Conservation (phyloP, 2,888 invertebrate genomes). For the Serripes groenlandicus region DNA sequence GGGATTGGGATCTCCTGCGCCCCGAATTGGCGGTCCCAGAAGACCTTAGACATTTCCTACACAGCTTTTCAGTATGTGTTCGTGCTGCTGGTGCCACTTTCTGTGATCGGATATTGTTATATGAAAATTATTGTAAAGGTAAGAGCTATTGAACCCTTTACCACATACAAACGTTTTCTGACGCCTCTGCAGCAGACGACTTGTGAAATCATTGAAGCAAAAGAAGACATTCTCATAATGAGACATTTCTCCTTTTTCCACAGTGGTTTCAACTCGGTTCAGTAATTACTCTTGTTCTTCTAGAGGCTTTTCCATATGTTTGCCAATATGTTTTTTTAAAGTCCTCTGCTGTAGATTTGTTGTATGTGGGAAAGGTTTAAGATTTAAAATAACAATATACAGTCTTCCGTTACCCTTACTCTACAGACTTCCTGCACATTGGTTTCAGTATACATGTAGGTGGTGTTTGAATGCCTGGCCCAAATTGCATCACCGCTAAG, state of each 20-base stretch:
- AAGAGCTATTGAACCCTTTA: background rate
- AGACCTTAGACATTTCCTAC: conserved; percentile 20
- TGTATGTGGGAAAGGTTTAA: too few relatives aligned
- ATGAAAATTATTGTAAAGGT: conserved; percentile 45
- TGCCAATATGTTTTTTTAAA: too few relatives aligned
- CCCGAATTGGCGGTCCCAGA: conserved; percentile 47
- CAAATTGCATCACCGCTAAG: too few relatives aligned
- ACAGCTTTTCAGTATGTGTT: conserved; percentile 33
- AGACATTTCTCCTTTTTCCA: background rate
- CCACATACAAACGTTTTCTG: background rate
- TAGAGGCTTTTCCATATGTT: too few relatives aligned
- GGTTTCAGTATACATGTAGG: too few relatives aligned
- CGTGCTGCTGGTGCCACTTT: conserved; percentile 46
- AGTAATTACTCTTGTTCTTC: background rate
- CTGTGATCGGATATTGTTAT: conserved; percentile 42
- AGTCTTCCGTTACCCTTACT: too few relatives aligned
- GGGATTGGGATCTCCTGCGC: conserved; percentile 54
- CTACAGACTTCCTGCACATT: too few relatives aligned
- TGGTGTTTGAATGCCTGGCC: too few relatives aligned
- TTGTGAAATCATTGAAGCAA: background rate
- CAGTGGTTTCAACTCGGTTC: background rate
- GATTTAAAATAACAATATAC: too few relatives aligned
- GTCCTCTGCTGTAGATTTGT: too few relatives aligned
- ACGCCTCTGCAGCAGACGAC: background rate
- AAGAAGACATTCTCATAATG: background rate